Evolutionary conservation across 2,888 invertebrate species (phyloP).

Genomic region (Antheraea yamamai): DNA sequence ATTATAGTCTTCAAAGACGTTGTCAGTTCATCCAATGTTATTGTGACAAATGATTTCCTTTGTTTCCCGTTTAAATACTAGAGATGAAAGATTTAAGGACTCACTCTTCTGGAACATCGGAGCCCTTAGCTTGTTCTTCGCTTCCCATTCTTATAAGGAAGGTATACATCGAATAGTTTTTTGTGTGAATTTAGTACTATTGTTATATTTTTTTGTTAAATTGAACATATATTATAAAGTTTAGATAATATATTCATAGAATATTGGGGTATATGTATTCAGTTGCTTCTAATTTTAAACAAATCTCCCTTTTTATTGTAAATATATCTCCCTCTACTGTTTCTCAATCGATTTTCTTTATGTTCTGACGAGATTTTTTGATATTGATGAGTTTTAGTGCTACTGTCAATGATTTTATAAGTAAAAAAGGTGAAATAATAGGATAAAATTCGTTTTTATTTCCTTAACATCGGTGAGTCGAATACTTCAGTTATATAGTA

Average conservation of each 20-base stretch:
- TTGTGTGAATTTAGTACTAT: neutral
- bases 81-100: constrained; percentile 36
- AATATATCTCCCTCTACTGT: too few species aligned
- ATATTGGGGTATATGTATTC: neutral
- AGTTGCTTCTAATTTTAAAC: neutral
- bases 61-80: constrained; percentile 39
- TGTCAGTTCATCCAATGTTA: constrained; percentile 29
- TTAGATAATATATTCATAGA: neutral
- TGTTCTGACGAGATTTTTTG: too few species aligned
- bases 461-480: too few species aligned
- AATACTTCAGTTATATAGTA: too few species aligned
- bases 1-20: constrained; percentile 18
- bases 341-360: too few species aligned
- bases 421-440: too few species aligned
- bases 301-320: too few species aligned
- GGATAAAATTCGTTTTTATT: too few species aligned
- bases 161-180: neutral
- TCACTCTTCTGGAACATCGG: constrained; percentile 46
- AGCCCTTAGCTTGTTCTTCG: constrained; percentile 32
- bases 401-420: too few species aligned
- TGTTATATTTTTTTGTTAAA: neutral
- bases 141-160: constrained; percentile 32
- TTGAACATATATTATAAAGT: neutral
- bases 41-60: constrained; percentile 49
- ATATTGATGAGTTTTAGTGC: too few species aligned